Evolutionary conservation across 2,888 invertebrate genomes (phyloP).

Genomic region (Epicampocera succincta): DNA sequence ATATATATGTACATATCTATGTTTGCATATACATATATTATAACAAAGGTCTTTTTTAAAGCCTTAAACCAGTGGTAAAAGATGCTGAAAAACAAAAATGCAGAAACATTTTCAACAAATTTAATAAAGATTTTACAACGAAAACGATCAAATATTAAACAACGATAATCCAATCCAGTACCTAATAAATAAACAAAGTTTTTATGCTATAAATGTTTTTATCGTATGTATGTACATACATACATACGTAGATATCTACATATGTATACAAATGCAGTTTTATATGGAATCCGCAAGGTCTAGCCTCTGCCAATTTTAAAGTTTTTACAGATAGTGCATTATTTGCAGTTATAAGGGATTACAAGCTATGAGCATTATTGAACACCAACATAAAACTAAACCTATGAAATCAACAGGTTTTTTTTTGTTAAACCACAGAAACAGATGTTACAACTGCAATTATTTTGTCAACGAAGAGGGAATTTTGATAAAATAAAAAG

Average conservation of each 20-base stretch:
- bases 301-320: not conserved
- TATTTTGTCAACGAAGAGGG: constrained; percentile 10
- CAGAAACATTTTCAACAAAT: not conserved
- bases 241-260: not conserved
- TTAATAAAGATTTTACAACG: too few species aligned
- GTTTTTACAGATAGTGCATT: too few species aligned
- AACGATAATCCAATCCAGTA: too few species aligned
- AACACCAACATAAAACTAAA: constrained; percentile 1
- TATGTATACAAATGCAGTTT: not conserved
- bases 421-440: constrained; percentile 31
- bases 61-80: not conserved
- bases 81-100: not conserved
- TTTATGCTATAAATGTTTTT: not conserved
- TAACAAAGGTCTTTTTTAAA: constrained; percentile 20
- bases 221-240: not conserved
- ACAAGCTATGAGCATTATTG: not conserved
- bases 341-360: too few species aligned
- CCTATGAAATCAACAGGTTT: constrained; percentile 64
- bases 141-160: too few species aligned
- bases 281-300: not conserved
- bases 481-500: not conserved
- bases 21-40: not conserved
- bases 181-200: too few species aligned
- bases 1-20: not conserved
- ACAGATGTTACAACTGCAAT: constrained; percentile 36